Evolutionary conservation across 2,113 vertebrate species (phyloP), one percentile per base, ranked within the genome.

Genomic region (Cinclus cinclus): DNA sequence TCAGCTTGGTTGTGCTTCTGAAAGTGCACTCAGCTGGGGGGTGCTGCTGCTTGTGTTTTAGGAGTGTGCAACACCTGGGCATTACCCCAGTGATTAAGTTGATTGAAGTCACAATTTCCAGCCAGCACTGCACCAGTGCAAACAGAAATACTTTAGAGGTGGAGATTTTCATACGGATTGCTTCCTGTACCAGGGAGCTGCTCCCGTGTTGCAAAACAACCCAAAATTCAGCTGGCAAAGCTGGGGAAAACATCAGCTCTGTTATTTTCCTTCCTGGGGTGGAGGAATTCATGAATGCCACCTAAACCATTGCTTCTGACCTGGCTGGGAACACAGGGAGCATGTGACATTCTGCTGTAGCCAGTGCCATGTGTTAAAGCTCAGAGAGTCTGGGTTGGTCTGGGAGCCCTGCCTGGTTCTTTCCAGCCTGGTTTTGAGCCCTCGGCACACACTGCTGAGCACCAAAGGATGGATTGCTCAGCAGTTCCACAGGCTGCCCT

Each of bases 381-480:
- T 31, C 17, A 39, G n/a, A 28, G 6, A 33, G 60, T 11, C 8
- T n/a, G 35, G 64, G 18, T 8, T 62, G 56, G 15, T 70, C 41
- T 88, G 64, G 41, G 33, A 50, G 8, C 41, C 18, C 41, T 82
- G 46, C 60, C n/a, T 0, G 0, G 5, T 60, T n/a, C 42, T 78
- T 52, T 56, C 22, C 42, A 78, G 46, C 31, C 31, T 46, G 28
- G 33, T 75, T 60, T 37, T 42, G 44, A 60, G 24, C 11, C 4
- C 46, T 52, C 41, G 21, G 49, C 39, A n/a, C 7, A 2, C 0
- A 0, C 23, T 0, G 13, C 27, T 81, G 64, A 52, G 50, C 59
- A 13, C 42, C 19, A 15, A 27, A 37, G 74, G 50, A 39, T 41
- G 33, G 27, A 62, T 13, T 53, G 41, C 42, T 56, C 15, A 35